phyloP scores from a whole-genome alignment of 2,797 vertebrate species.

The Eptatretus atami region DNA sequence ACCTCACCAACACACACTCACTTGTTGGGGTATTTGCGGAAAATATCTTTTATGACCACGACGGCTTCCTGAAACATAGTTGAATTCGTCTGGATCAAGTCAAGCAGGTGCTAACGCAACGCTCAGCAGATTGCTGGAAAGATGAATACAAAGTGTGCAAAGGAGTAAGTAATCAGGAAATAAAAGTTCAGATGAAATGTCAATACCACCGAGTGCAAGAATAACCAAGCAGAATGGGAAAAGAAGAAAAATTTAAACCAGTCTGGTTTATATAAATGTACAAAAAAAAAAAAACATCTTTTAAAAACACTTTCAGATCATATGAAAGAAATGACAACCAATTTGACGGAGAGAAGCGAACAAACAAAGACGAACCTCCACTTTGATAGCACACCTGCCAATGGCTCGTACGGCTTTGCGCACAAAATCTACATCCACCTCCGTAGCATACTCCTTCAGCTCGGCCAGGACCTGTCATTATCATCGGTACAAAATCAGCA shows the following conservation, averaged over 20 bases:
- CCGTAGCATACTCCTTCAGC: constrained; percentile 30
- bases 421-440: constrained; percentile 32
- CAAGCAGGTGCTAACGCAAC: constrained; percentile 31
- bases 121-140: constrained; percentile 29
- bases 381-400: constrained; percentile 31
- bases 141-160: no score
- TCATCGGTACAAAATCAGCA: background rate
- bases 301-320: background rate
- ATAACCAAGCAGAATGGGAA: background rate
- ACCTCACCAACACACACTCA: constrained; percentile 11
- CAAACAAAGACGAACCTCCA: constrained; percentile 16
- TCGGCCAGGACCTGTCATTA: constrained; percentile 23
- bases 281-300: background rate
- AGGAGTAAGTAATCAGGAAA: no score
- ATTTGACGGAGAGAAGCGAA: no score
- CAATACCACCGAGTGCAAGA: background rate
- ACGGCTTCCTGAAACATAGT: constrained; percentile 31
- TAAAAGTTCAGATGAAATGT: no score
- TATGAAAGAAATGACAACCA: no score
- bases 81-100: constrained; percentile 39
- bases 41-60: constrained; percentile 30
- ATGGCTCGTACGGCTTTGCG: constrained; percentile 32
- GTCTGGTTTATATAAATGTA: no score
- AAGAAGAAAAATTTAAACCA: no score
- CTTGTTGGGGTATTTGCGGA: constrained; percentile 34